Conservation (phyloP, 2,888 invertebrate genomes). For the Stenichneumon culpator region DNA sequence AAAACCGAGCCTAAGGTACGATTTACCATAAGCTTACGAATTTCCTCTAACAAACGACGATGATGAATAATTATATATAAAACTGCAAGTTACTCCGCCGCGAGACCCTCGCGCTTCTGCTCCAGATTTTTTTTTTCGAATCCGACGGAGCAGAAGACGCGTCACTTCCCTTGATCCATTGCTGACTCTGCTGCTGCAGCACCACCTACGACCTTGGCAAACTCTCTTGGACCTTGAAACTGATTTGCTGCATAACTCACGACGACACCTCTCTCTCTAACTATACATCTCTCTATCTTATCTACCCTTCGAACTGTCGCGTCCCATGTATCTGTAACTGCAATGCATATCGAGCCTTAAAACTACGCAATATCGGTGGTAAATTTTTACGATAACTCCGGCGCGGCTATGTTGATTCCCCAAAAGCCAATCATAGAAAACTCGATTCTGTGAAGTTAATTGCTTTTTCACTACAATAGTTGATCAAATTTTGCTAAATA, state of each 20-base stretch:
- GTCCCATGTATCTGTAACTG: slow-evolving; percentile 80
- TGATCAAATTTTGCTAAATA: background rate
- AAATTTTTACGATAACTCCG: slow-evolving; percentile 9
- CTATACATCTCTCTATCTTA: slow-evolving; percentile 28
- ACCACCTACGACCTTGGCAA: slow-evolving; percentile 79
- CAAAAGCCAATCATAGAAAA: background rate
- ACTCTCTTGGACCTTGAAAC: slow-evolving; percentile 81
- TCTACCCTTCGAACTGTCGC: slow-evolving; percentile 61
- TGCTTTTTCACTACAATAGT: background rate
- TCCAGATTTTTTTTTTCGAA: slow-evolving; percentile 52
- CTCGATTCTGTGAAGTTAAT: background rate
- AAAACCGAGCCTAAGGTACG: slow-evolving; percentile 74
- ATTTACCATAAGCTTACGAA: slow-evolving; percentile 56
- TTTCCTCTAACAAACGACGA: slow-evolving; percentile 58
- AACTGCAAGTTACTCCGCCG: slow-evolving; percentile 34
- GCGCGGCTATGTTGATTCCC: background rate
- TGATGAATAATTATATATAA: slow-evolving; percentile 27
- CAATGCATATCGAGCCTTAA: slow-evolving; percentile 71
- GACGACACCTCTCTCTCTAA: slow-evolving; percentile 18
- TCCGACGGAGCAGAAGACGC: background rate
- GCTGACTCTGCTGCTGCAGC: slow-evolving; percentile 81
- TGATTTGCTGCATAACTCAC: slow-evolving; percentile 72
- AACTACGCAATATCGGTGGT: background rate
- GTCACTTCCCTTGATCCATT: slow-evolving; percentile 79
- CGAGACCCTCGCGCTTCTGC: slow-evolving; percentile 65